These are phyloP conservation scores for Aphaenogaster rudis DNA, from an alignment of 1,140 invertebrate species.

Conservation along the genomic window DNA sequence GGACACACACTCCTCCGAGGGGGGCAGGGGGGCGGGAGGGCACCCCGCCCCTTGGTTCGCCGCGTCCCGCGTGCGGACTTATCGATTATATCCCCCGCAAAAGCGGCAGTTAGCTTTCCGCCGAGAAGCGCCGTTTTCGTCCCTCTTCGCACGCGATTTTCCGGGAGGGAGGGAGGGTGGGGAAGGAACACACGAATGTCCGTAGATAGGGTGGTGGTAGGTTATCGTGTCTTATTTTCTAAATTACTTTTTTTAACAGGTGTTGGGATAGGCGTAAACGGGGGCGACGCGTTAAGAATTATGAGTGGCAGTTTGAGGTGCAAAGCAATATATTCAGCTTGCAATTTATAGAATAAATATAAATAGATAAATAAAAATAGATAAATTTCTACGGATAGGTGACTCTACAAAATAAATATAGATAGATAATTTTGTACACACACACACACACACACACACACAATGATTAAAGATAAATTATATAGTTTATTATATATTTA, in stretches of 20 bases:
- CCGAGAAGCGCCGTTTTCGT: constrained; percentile 32
- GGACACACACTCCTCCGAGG: constrained; percentile 47
- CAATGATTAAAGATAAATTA: too few species aligned
- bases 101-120: constrained; percentile 34
- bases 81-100: constrained; percentile 53
- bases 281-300: neutral
- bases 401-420: neutral
- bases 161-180: neutral
- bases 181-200: neutral
- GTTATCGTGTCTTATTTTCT: neutral
- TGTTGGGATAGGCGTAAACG: neutral
- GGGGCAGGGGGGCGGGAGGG: too few species aligned
- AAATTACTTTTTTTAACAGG: neutral
- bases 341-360: constrained; percentile 16
- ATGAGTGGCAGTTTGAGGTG: neutral
- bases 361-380: neutral
- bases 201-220: neutral
- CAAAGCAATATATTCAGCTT: too few species aligned
- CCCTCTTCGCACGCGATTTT: constrained; percentile 45
- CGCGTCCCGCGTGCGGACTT: constrained; percentile 35
- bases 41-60: neutral
- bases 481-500: constrained; percentile 3
- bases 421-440: too few species aligned
- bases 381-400: neutral
- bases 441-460: too few species aligned